phyloP scores from a whole-genome alignment of 1,140 invertebrate genomes.

The Heliconius hermathena region DNA sequence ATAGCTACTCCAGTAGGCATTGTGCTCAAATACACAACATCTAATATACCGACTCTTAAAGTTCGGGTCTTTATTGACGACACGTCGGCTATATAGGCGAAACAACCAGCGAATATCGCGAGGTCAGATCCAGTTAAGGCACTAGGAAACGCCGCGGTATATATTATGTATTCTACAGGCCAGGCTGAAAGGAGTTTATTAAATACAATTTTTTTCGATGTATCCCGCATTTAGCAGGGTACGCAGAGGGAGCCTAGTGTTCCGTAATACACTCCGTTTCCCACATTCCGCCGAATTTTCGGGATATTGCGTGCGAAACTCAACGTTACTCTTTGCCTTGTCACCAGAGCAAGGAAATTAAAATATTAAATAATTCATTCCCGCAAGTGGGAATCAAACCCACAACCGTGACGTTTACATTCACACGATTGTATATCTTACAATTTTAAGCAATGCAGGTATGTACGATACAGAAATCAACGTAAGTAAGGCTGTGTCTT shows the following conservation, averaged over 20 bases:
- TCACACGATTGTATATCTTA: too few relatives aligned
- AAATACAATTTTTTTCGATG: neutral
- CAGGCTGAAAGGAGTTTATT: conserved; percentile 75
- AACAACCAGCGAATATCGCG: conserved; percentile 88
- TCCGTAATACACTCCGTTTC: too few relatives aligned
- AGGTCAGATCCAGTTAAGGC: conserved; percentile 88
- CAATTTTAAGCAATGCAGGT: too few relatives aligned
- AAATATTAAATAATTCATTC: too few relatives aligned
- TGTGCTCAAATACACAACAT: conserved; percentile 87
- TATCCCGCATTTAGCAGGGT: neutral
- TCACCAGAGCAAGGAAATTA: too few relatives aligned
- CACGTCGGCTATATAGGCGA: conserved; percentile 89
- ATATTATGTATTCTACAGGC: conserved; percentile 88
- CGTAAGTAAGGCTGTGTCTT: too few relatives aligned
- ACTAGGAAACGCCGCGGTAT: conserved; percentile 87
- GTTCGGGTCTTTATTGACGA: conserved; percentile 85
- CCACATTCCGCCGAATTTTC: too few relatives aligned
- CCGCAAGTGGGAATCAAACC: too few relatives aligned
- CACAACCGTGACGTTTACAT: too few relatives aligned
- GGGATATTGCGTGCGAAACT: too few relatives aligned
- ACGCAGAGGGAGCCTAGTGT: neutral
- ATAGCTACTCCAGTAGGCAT: conserved; percentile 88
- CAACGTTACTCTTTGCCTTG: too few relatives aligned
- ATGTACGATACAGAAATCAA: too few relatives aligned
- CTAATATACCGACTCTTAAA: conserved; percentile 87